Evolutionary conservation across 2,888 invertebrate genomes (phyloP).

Genomic region (Iselma pallidipennis): DNA sequence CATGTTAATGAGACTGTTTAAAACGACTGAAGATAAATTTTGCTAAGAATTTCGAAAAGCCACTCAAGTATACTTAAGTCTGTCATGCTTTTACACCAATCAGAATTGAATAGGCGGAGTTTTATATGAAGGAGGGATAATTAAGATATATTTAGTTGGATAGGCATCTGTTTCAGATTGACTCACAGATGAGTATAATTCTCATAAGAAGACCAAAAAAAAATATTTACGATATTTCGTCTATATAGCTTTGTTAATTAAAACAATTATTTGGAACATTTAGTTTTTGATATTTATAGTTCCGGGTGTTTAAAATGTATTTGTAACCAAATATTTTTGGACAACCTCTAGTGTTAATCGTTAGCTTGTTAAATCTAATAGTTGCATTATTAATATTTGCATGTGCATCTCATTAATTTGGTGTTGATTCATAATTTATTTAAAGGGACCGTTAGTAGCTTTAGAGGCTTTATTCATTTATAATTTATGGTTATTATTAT

Average conservation of each 20-base stretch:
- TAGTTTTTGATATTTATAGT: not conserved
- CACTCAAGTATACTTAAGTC: slow-evolving; percentile 11
- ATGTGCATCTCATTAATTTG: slow-evolving; percentile 1
- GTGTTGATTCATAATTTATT: not conserved
- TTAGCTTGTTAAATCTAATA: no score
- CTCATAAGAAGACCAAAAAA: not conserved
- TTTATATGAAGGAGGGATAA: slow-evolving; percentile 35
- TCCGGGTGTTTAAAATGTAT: not conserved
- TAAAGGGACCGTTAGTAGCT: slow-evolving; percentile 4
- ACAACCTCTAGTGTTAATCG: not conserved
- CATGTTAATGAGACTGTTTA: slow-evolving; percentile 14
- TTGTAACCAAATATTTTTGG: not conserved
- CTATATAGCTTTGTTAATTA: slow-evolving; percentile 23
- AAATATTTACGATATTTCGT: not conserved
- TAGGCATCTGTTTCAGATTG: slow-evolving; percentile 33
- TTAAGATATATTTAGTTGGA: slow-evolving; percentile 46
- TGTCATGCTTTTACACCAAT: slow-evolving; percentile 32
- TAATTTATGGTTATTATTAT: not conserved
- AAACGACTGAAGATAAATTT: slow-evolving; percentile 19
- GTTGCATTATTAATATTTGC: not conserved
- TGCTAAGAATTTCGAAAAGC: slow-evolving; percentile 27
- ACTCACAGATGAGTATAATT: not conserved
- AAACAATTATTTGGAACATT: slow-evolving; percentile 8
- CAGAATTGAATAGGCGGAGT: slow-evolving; percentile 29
- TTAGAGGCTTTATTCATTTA: not conserved